These are phyloP conservation scores for Siniperca undulata DNA, from an alignment of 2,797 vertebrate genomes.

Conservation along the genomic window DNA sequence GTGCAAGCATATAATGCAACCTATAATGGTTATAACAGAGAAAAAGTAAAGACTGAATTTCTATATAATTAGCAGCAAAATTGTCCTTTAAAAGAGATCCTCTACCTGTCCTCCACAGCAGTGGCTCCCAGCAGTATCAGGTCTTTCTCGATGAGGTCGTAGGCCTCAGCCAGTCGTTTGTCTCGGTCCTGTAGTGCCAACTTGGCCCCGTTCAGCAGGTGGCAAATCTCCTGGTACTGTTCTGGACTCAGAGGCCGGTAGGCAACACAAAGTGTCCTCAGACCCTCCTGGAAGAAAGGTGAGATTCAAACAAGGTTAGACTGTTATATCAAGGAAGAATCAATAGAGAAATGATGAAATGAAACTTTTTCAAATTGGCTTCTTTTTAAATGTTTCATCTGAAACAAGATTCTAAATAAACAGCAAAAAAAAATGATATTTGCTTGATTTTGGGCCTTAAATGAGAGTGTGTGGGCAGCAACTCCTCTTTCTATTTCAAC, in stretches of 20 bases:
- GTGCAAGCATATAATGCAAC: too few relatives aligned
- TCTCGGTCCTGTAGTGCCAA: conserved; percentile 95
- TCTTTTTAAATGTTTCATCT: background rate
- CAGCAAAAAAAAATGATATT: background rate
- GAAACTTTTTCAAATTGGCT: background rate
- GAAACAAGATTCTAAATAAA: background rate
- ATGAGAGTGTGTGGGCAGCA: conserved; percentile 16
- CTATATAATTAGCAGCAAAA: background rate
- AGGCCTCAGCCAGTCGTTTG: conserved; percentile 92
- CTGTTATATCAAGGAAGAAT: background rate
- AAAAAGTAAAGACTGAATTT: background rate
- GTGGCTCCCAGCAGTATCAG: conserved; percentile 96
- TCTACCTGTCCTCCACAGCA: conserved; percentile 95
- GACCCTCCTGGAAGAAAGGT: conserved; percentile 89
- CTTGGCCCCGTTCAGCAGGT: conserved; percentile 88
- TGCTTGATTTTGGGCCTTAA: background rate
- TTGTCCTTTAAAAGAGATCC: background rate
- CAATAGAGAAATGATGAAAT: background rate
- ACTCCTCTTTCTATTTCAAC: background rate
- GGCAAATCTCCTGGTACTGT: conserved; percentile 86
- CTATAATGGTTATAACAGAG: background rate
- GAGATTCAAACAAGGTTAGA: conserved; percentile 4
- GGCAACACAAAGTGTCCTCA: conserved; percentile 95
- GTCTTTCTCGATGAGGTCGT: conserved; percentile 93
- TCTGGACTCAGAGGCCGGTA: conserved; percentile 89